phyloP scores from a whole-genome alignment of 2,888 invertebrate genomes.

The Alsophila aescularia region DNA sequence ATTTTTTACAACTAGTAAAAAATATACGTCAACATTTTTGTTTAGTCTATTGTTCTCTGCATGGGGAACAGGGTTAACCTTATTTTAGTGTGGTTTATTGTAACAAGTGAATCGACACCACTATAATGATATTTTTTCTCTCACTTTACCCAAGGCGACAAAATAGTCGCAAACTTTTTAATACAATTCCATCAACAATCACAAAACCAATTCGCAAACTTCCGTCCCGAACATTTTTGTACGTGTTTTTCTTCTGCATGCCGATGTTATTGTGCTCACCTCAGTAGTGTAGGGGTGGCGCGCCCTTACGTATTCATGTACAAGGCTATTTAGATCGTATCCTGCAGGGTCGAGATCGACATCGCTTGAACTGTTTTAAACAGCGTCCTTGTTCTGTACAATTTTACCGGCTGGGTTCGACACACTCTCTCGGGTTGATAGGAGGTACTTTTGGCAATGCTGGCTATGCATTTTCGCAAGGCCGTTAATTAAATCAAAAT shows the following conservation, averaged over 20 bases:
- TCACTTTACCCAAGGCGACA: background rate
- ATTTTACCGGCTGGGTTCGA: background rate
- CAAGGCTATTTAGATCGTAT: conserved; percentile 49
- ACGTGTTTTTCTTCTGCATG: conserved; percentile 39
- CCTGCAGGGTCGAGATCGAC: conserved; percentile 41
- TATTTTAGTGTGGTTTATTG: too few relatives aligned
- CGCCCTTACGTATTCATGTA: conserved; percentile 39
- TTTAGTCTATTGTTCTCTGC: too few relatives aligned
- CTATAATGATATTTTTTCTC: too few relatives aligned
- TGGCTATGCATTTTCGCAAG: background rate
- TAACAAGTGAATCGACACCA: too few relatives aligned
- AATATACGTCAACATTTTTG: too few relatives aligned
- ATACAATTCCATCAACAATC: conserved; percentile 28
- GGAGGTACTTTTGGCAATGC: too few relatives aligned
- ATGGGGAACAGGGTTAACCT: too few relatives aligned
- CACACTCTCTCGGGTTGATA: background rate
- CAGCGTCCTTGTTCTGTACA: background rate
- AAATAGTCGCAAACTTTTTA: conserved; percentile 16
- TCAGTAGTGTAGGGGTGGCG: conserved; percentile 36
- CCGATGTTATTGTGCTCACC: conserved; percentile 39
- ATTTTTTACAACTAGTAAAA: too few relatives aligned
- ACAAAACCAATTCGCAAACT: conserved; percentile 32
- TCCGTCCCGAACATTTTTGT: conserved; percentile 33
- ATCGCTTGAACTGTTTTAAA: conserved; percentile 25
- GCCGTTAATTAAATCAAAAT: too few relatives aligned